Conservation (phyloP, 2,113 vertebrate genomes). For the Echinops telfairi region DNA sequence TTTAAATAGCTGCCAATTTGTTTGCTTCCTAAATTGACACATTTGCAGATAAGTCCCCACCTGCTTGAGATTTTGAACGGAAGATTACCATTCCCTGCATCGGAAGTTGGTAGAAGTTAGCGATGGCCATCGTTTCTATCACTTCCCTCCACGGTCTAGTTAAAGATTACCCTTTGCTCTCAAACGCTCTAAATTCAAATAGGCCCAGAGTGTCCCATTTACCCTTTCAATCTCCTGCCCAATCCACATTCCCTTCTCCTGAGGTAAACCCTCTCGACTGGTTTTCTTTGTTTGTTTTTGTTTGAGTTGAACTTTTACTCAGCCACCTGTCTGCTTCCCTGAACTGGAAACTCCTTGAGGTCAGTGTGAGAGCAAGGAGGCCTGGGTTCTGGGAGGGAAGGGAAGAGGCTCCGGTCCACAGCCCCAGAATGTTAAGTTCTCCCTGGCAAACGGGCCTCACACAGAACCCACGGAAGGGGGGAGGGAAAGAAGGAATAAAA, state of each 20-base stretch:
- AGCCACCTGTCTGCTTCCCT: conserved; percentile 31
- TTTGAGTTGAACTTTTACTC: not conserved
- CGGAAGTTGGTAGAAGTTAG: not conserved
- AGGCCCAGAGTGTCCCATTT: not conserved
- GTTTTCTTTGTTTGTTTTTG: not conserved
- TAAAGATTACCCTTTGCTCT: not conserved
- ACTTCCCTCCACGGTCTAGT: not conserved
- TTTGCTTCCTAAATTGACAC: conserved; percentile 6
- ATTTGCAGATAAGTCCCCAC: not conserved
- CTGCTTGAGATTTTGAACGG: conserved; percentile 8
- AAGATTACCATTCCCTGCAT: not conserved
- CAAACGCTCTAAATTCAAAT: conserved; percentile 36
- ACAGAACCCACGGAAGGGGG: not conserved
- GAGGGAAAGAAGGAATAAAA: not conserved
- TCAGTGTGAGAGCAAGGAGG: not conserved
- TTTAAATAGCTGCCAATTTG: conserved; percentile 23
- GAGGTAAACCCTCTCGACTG: not conserved
- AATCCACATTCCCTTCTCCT: not conserved
- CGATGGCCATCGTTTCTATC: not conserved
- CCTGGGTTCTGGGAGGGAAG: not conserved
- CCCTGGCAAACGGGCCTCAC: not conserved
- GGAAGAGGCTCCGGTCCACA: not conserved
- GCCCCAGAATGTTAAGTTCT: not conserved
- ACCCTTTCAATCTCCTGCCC: not conserved
- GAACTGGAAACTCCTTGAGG: conserved; percentile 27